phyloP scores from a whole-genome alignment of 2,113 vertebrate species.

The Scolopax mira region DNA sequence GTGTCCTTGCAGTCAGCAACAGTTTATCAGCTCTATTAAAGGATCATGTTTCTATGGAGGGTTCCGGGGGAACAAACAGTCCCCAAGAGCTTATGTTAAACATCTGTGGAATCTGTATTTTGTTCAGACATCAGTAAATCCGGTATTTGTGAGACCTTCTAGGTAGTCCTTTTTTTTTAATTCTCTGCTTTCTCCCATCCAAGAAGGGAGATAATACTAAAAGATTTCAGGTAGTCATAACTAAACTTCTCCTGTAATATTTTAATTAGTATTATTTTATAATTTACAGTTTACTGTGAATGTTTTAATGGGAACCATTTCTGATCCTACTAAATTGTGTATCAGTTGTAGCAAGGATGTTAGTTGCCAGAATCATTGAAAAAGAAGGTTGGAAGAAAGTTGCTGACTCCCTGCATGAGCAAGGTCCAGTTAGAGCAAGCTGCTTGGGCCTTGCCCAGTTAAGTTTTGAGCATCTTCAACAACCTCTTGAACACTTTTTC shows the following conservation, averaged over 20 bases:
- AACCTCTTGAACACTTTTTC: not conserved
- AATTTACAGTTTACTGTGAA: not conserved
- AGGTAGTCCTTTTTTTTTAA: not conserved
- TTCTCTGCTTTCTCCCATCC: not conserved
- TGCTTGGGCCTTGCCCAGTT: not conserved
- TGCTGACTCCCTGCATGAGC: not conserved
- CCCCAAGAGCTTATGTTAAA: not conserved
- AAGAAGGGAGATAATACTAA: not conserved
- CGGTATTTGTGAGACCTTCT: not conserved
- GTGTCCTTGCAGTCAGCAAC: not conserved
- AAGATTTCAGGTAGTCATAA: not conserved
- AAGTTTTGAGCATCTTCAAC: not conserved
- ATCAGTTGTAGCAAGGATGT: not conserved
- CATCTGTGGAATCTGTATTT: not conserved
- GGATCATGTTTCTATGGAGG: not conserved
- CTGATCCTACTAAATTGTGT: not conserved
- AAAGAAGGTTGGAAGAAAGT: not conserved
- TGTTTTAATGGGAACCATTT: not conserved
- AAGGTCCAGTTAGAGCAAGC: not conserved
- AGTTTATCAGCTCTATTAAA: not conserved
- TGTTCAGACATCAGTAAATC: not conserved
- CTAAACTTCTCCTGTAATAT: not conserved
- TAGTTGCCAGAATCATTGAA: not conserved
- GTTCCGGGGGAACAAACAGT: not conserved
- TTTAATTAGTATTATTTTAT: not conserved